Evolutionary conservation across 2,888 invertebrate genomes (phyloP).

Genomic region (Xylota sylvarum): DNA sequence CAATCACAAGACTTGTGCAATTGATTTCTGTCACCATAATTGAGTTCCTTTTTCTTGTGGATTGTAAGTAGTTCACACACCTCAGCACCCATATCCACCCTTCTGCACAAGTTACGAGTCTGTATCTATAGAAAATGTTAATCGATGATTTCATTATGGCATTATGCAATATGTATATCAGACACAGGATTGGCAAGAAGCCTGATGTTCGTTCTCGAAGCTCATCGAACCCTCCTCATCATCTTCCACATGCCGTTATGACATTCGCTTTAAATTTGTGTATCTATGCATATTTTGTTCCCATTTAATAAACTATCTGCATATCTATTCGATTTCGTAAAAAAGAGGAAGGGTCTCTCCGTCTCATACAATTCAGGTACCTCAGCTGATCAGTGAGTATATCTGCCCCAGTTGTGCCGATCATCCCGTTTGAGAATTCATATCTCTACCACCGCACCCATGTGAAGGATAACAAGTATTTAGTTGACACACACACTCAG

Average conservation of each 20-base stretch:
- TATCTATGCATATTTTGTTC: constrained; percentile 3
- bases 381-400: constrained; percentile 57
- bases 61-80: constrained; percentile 27
- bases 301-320: constrained; percentile 48
- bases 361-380: constrained; percentile 41
- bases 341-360: constrained; percentile 24
- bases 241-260: constrained; percentile 22
- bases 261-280: neutral
- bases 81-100: constrained; percentile 15
- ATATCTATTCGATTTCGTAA: constrained; percentile 7
- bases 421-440: constrained; percentile 64
- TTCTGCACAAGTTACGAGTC: neutral
- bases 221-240: constrained; percentile 52
- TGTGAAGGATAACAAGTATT: constrained; percentile 64
- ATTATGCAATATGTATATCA: constrained; percentile 22
- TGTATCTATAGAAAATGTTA: constrained; percentile 2
- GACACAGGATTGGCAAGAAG: constrained; percentile 19
- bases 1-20: too few relatives aligned
- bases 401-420: constrained; percentile 64
- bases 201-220: constrained; percentile 46
- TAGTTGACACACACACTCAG: constrained; percentile 59
- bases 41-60: too few relatives aligned
- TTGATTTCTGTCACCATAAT: too few relatives aligned
- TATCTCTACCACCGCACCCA: constrained; percentile 22
- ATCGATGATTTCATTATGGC: constrained; percentile 57